Evolutionary conservation across 2,888 invertebrate genomes (phyloP).

Genomic region (Biston stratarius): DNA sequence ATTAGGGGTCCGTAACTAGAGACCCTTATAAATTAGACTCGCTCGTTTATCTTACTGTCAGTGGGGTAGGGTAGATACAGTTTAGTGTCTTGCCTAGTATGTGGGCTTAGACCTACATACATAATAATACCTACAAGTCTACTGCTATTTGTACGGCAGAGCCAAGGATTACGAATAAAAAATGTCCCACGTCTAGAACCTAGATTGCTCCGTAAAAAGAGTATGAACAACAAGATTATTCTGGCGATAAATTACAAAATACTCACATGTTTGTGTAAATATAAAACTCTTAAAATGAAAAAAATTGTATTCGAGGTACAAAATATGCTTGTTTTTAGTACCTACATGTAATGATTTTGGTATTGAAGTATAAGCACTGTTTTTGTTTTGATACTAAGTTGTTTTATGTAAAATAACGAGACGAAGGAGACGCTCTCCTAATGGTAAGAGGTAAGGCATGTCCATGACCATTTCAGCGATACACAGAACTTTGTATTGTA

Average conservation of each 20-base stretch:
- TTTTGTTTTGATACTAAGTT: neutral
- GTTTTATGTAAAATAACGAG: no score
- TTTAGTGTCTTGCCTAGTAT: conserved; percentile 16
- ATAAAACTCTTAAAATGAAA: neutral
- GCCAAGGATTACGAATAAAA: conserved; percentile 8
- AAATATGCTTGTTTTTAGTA: neutral
- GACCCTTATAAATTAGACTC: conserved; percentile 43
- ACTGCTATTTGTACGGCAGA: conserved; percentile 13
- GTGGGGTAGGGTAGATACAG: conserved; percentile 30
- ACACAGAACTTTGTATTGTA: no score
- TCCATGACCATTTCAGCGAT: no score
- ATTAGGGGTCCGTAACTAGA: conserved; percentile 44
- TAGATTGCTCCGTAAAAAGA: conserved; percentile 11
- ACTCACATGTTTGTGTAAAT: neutral
- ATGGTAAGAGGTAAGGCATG: no score
- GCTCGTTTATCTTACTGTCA: conserved; percentile 44
- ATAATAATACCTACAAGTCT: neutral
- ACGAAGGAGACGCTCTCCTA: no score
- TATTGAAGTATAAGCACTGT: neutral
- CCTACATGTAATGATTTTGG: no score
- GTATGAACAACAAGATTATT: conserved; percentile 14
- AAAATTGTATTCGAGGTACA: neutral
- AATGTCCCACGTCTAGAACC: conserved; percentile 3
- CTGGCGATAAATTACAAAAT: conserved; percentile 1
- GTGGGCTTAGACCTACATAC: conserved; percentile 3